phyloP scores from a whole-genome alignment of 1,140 invertebrate species.

The Bradysia coprophila region DNA sequence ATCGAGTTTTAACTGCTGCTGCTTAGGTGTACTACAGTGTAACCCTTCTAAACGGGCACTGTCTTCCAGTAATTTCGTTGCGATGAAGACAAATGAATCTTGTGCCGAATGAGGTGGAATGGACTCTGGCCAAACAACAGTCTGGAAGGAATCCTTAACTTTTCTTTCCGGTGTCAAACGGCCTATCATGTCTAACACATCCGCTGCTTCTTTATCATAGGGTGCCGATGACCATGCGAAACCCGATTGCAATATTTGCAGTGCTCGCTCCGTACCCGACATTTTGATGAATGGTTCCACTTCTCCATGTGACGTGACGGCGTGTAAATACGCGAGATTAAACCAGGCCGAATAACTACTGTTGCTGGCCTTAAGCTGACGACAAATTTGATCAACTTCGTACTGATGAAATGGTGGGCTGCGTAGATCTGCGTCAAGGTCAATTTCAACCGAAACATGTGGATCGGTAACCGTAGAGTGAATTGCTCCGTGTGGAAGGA shows the following conservation, averaged over 20 bases:
- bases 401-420: neutral
- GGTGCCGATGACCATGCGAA: neutral
- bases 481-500: neutral
- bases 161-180: neutral
- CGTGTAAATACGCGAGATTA: neutral
- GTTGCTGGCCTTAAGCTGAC: neutral
- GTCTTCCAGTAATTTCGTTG: neutral
- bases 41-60: neutral
- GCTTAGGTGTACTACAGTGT: neutral
- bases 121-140: neutral
- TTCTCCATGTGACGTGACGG: neutral
- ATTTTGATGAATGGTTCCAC: neutral
- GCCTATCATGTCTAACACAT: neutral
- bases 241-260: neutral
- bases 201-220: neutral
- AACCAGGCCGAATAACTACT: neutral
- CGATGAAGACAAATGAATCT: neutral
- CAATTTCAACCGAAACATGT: neutral
- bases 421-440: neutral
- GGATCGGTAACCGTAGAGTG: neutral
- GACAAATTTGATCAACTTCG: neutral
- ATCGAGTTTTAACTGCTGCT: neutral
- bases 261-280: neutral
- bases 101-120: neutral
- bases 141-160: neutral